Conservation (phyloP, 2,888 invertebrate genomes). For the Abscondita cerata region DNA sequence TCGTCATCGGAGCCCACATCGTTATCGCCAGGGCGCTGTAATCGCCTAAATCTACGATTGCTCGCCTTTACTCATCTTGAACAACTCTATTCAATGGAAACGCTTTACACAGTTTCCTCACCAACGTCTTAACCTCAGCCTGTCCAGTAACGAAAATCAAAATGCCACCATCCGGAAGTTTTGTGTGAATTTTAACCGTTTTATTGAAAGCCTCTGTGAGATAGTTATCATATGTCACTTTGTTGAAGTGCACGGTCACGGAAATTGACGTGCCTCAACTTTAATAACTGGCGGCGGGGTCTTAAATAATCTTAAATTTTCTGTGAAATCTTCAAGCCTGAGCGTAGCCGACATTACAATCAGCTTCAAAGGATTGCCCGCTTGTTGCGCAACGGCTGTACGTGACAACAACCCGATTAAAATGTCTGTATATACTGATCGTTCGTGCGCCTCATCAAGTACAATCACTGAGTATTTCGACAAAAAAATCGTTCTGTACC, state of each 20-base stretch:
- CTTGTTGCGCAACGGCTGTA: constrained; percentile 79
- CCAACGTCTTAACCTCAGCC: constrained; percentile 81
- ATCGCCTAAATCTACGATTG: constrained; percentile 76
- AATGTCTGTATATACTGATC: constrained; percentile 96
- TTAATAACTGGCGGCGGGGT: constrained; percentile 86
- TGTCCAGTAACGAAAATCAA: constrained; percentile 97
- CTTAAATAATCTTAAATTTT: constrained; percentile 83
- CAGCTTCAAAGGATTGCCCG: constrained; percentile 81
- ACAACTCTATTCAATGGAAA: too few relatives aligned
- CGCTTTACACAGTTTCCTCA: constrained; percentile 70
- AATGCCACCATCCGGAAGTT: constrained; percentile 84
- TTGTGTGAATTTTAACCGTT: constrained; percentile 88
- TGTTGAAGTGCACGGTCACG: constrained; percentile 96
- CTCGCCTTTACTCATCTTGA: constrained; percentile 65
- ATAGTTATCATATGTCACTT: constrained; percentile 85
- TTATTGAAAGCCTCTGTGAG: constrained; percentile 87
- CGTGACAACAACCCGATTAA: constrained; percentile 90
- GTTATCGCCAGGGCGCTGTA: constrained; percentile 81
- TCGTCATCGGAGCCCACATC: constrained; percentile 60
- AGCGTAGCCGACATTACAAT: constrained; percentile 99
- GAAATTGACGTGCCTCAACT: constrained; percentile 92
- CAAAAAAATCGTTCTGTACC: constrained; percentile 82
- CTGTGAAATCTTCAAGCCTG: constrained; percentile 89
- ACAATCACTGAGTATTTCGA: constrained; percentile 92
- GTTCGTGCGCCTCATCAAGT: constrained; percentile 97